Evolutionary conservation across 1,140 invertebrate genomes (phyloP).

Genomic region (Lethocerus indicus): DNA sequence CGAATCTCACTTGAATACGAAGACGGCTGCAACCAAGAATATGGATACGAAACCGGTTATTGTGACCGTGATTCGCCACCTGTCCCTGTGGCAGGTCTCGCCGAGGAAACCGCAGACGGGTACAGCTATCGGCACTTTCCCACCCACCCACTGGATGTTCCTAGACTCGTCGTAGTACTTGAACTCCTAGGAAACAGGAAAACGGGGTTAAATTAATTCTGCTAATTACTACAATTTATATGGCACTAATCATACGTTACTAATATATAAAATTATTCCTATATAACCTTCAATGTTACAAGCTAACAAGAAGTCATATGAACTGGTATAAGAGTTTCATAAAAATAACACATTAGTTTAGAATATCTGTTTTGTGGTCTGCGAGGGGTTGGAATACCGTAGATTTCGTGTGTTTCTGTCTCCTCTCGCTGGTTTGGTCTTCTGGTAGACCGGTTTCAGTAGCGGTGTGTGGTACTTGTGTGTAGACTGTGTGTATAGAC

Average conservation of each 20-base stretch:
- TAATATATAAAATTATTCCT: too few species aligned
- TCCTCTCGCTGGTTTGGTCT: too few species aligned
- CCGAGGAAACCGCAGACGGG: slow-evolving; percentile 56
- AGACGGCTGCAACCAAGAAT: slow-evolving; percentile 34
- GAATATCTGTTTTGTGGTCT: too few species aligned
- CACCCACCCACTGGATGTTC: slow-evolving; percentile 57
- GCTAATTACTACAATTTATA: neutral
- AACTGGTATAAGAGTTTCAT: too few species aligned
- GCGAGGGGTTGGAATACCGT: too few species aligned
- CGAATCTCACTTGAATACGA: slow-evolving; percentile 41
- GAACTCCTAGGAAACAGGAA: slow-evolving; percentile 30
- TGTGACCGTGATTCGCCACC: slow-evolving; percentile 36
- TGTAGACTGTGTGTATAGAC: too few species aligned
- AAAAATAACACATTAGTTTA: too few species aligned
- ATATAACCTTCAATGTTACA: too few species aligned
- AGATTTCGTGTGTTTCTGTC: too few species aligned
- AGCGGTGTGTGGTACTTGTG: too few species aligned
- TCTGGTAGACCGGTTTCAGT: too few species aligned
- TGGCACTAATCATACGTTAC: neutral
- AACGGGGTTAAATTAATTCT: neutral
- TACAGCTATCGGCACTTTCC: slow-evolving; percentile 46
- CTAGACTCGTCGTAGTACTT: slow-evolving; percentile 37
- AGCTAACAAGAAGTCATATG: too few species aligned
- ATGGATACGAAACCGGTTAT: slow-evolving; percentile 35
- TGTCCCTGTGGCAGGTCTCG: slow-evolving; percentile 38